Evolutionary conservation across 2,797 vertebrate species (phyloP).

Genomic region (Microtus obscurus): DNA sequence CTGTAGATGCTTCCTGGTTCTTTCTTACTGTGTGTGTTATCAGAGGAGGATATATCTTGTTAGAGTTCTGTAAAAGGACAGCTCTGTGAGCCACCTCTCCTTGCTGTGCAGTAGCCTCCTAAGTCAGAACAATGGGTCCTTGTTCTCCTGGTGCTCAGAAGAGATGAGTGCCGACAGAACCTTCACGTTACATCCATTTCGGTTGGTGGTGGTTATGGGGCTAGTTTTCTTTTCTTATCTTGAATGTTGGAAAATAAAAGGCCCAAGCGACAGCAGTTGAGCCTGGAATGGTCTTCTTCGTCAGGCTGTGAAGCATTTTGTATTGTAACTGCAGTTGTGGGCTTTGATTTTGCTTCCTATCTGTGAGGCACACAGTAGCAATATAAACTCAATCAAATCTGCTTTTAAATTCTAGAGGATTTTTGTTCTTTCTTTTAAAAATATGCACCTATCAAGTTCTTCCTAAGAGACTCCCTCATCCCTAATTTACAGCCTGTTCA

Average conservation of each 20-base stretch:
- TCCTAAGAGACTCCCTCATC: background rate
- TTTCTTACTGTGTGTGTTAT: slow-evolving; percentile 36
- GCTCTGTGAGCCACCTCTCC: background rate
- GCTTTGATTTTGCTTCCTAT: background rate
- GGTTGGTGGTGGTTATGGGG: background rate
- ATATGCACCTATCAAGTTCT: background rate
- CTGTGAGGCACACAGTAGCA: background rate
- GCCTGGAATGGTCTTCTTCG: background rate
- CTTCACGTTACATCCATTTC: background rate
- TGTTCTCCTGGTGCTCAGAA: background rate
- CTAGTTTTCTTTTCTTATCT: slow-evolving; percentile 22
- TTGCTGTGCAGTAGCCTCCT: background rate
- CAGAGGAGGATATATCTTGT: slow-evolving; percentile 31
- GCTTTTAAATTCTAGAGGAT: background rate
- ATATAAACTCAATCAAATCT: background rate
- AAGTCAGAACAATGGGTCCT: background rate
- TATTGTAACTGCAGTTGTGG: background rate
- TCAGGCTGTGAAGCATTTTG: background rate
- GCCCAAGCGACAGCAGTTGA: background rate
- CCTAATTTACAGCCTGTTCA: background rate
- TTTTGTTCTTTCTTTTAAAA: slow-evolving; percentile 14
- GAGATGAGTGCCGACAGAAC: background rate
- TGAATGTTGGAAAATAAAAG: slow-evolving; percentile 34
- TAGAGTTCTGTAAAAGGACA: background rate
- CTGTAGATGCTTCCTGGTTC: background rate